Evolutionary conservation across 1,140 invertebrate species (phyloP), one percentile per base, ranked within the genome.

Genomic region (Formica exsecta): DNA sequence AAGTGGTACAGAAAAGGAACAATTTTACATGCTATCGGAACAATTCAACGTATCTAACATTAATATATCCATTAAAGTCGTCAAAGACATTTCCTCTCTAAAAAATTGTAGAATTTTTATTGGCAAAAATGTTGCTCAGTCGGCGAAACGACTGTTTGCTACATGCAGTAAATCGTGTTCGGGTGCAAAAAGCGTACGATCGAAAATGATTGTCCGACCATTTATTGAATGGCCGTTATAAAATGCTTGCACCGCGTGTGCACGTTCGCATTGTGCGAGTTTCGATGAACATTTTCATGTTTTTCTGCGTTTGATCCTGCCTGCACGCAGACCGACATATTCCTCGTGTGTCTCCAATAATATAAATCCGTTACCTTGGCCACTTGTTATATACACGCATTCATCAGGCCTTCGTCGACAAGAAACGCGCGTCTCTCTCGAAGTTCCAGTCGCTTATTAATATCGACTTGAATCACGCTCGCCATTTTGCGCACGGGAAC

Each of bases 401-500:
- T 25, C 62, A 84, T 65, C 54, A 61, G 77, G 48, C 25, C 8
- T 11, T 32, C 38, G 16, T 41, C 22, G 64, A 75, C 44, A 70
- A 61, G 65, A 59, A 79, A 64, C 36, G 57, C n/a, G 57, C 59
- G 36, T 44, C 25, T 77, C 25, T 77, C 48, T 76, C 68, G 61
- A 36, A 68, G 41, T 48, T 13, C n/a, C 51, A 9, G 57, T 79
- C 66, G 71, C 62, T 84, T 89, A 90, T 85, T 89, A 87, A 87
- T 89, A 89, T 90, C 68, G 76, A 44, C 29, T 25, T 75, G 80
- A 59, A 77, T 87, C 54, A 68, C 38, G 59, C 51, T 65, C 19
- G 65, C 25, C 79, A 65, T 86, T 87, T 81, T 81, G 86, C 86
- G 81, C 87, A 77, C 87, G 77, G 70, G 86, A 92, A 92, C 89